These are phyloP conservation scores for Rattus rattus DNA, from an alignment of 2,113 vertebrate genomes.

Conservation along the genomic window DNA sequence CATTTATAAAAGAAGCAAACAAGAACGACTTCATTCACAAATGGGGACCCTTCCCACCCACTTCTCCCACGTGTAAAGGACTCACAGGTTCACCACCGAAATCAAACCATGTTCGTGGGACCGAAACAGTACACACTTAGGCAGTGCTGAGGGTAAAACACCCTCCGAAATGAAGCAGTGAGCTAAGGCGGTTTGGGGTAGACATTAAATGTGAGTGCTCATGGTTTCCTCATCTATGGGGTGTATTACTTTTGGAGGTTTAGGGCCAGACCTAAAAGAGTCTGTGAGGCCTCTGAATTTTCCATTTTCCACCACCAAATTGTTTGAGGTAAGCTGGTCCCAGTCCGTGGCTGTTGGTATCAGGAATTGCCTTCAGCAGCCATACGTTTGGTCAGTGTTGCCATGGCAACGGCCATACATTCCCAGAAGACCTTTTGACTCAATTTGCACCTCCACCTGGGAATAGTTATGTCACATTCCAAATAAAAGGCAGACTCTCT, in stretches of 20 bases:
- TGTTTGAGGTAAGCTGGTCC: not conserved
- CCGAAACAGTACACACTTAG: not conserved
- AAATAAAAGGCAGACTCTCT: too few species aligned
- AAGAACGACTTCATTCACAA: constrained; percentile 8
- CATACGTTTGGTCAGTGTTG: too few species aligned
- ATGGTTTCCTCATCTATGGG: constrained; percentile 7
- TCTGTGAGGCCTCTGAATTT: not conserved
- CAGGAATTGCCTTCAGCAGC: too few species aligned
- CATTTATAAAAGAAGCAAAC: not conserved
- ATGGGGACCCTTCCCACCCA: not conserved
- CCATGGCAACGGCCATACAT: too few species aligned
- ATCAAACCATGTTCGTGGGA: not conserved
- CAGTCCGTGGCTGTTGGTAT: too few species aligned
- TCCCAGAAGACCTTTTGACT: too few species aligned
- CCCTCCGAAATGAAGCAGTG: constrained; percentile 5
- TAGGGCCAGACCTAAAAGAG: not conserved
- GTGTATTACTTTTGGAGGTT: constrained; percentile 54
- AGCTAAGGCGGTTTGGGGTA: not conserved
- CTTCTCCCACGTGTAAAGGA: not conserved
- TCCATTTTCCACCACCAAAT: not conserved
- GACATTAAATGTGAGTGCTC: not conserved
- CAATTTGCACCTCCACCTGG: too few species aligned
- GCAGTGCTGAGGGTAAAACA: constrained; percentile 10
- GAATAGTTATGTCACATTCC: too few species aligned
- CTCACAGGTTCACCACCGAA: not conserved